Conservation (phyloP, 2,797 vertebrate species). For the Urophycis tenuis region DNA sequence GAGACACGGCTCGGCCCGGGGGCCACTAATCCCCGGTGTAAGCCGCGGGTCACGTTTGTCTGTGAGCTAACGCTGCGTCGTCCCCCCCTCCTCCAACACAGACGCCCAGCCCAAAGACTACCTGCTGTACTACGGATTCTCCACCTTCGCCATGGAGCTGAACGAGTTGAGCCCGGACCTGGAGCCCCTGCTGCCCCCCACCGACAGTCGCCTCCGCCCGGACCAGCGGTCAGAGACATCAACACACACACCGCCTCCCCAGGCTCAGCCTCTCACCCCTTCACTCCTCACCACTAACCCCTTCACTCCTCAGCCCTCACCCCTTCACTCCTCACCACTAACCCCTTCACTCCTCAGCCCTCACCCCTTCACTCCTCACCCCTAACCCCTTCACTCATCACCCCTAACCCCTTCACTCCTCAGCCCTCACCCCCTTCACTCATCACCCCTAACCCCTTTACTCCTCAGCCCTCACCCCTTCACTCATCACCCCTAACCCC, state of each 20-base stretch:
- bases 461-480: too few relatives aligned
- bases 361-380: too few relatives aligned
- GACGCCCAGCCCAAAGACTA: conserved; percentile 82
- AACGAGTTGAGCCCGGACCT: conserved; percentile 81
- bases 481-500: too few relatives aligned
- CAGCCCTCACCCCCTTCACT: too few relatives aligned
- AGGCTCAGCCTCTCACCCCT: background rate
- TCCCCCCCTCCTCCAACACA: conserved; percentile 44
- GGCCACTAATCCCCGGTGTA: too few relatives aligned
- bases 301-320: background rate
- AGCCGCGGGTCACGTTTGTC: background rate
- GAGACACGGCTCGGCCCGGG: too few relatives aligned
- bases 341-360: background rate
- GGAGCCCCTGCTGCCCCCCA: conserved; percentile 77
- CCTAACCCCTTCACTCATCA: too few relatives aligned
- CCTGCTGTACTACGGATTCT: conserved; percentile 85
- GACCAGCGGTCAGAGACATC: conserved; percentile 77
- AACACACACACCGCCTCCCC: background rate
- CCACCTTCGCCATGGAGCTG: conserved; percentile 86
- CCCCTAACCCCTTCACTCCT: too few relatives aligned
- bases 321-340: background rate
- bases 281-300: background rate
- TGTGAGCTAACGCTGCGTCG: background rate
- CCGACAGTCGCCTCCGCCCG: conserved; percentile 84
- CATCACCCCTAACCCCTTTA: too few relatives aligned